phyloP scores from a whole-genome alignment of 2,888 invertebrate genomes.

The Apodemia zela region DNA sequence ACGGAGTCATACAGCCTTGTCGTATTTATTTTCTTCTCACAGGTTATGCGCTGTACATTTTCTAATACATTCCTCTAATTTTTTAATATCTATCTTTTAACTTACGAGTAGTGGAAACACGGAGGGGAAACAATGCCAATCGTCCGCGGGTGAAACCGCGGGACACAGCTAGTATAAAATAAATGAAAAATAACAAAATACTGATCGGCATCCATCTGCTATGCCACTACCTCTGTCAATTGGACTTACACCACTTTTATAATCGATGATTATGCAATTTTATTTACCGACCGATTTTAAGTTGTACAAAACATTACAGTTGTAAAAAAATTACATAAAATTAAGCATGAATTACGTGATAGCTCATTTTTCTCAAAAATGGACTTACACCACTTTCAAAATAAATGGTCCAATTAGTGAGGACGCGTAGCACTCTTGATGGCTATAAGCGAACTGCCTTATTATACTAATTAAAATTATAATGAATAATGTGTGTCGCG shows the following conservation, averaged over 20 bases:
- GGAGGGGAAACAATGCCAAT: background rate
- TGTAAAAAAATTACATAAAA: background rate
- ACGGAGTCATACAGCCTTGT: conserved; percentile 14
- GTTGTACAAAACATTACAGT: conserved; percentile 17
- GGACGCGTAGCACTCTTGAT: no score
- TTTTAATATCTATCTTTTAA: background rate
- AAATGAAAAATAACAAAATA: background rate
- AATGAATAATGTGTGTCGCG: no score
- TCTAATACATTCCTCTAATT: background rate
- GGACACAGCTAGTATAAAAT: no score
- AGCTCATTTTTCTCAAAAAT: background rate
- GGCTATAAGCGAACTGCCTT: no score
- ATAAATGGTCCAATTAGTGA: no score
- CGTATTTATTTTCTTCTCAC: conserved; percentile 5
- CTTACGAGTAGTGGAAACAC: background rate
- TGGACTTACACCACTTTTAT: conserved; percentile 17
- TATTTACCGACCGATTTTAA: conserved; percentile 21
- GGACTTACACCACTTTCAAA: no score
- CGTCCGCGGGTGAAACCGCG: no score
- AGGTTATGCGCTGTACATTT: background rate
- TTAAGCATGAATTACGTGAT: background rate
- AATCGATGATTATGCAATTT: conserved; percentile 22
- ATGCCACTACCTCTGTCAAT: conserved; percentile 21
- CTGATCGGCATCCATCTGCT: background rate
- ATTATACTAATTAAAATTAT: no score